Evolutionary conservation across 2,888 invertebrate species (phyloP).

Genomic region (Plebejus argus): DNA sequence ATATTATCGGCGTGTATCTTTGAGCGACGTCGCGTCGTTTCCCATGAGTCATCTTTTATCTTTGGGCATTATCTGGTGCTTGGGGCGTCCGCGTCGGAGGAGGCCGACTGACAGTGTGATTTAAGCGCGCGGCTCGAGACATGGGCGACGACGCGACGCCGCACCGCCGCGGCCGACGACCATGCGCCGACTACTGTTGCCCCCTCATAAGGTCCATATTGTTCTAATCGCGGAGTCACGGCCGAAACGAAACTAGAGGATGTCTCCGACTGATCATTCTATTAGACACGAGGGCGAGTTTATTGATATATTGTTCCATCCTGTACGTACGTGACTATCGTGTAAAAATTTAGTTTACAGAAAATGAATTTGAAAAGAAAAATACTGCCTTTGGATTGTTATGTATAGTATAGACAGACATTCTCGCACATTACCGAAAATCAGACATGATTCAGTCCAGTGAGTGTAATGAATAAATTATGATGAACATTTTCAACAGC

Average conservation of each 20-base stretch:
- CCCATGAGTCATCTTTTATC: constrained; percentile 67
- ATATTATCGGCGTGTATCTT: constrained; percentile 47
- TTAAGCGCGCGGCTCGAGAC: constrained; percentile 43
- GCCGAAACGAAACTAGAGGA: constrained; percentile 16
- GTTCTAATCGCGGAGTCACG: constrained; percentile 17
- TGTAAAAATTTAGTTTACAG: not conserved
- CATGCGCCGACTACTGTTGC: constrained; percentile 39
- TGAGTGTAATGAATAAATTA: constrained; percentile 6
- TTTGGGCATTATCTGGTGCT: constrained; percentile 57
- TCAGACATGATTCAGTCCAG: not conserved
- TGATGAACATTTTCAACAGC: not conserved
- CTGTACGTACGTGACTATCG: constrained; percentile 34
- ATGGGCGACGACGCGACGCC: constrained; percentile 44
- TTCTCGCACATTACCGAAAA: not conserved
- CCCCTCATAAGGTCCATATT: constrained; percentile 43
- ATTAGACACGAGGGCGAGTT: constrained; percentile 31
- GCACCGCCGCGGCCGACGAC: constrained; percentile 36
- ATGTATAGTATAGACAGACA: not conserved
- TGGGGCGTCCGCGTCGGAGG: constrained; percentile 52
- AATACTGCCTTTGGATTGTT: not conserved
- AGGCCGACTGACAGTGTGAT: constrained; percentile 38
- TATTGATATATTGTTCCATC: constrained; percentile 41
- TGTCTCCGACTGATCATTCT: constrained; percentile 27
- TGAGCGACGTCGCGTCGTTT: constrained; percentile 47
- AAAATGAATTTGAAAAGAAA: constrained; percentile 7